Conservation (phyloP, 2,888 invertebrate species). For the Ernsta delagoae region DNA sequence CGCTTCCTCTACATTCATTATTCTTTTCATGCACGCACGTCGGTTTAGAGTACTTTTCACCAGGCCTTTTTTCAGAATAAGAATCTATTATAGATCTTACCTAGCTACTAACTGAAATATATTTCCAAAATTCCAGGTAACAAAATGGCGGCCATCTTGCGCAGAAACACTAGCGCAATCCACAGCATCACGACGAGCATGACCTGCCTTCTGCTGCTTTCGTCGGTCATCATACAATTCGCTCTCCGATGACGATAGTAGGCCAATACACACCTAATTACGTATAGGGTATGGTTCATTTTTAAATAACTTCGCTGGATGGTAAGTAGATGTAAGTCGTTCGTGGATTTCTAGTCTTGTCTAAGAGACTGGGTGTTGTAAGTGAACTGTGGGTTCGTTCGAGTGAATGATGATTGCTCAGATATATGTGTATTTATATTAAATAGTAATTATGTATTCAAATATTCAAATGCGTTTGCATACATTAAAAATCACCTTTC, state of each 20-base stretch:
- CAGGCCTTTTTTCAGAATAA: no score
- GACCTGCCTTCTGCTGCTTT: conserved; percentile 70
- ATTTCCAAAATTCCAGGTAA: conserved; percentile 79
- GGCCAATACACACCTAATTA: conserved; percentile 32
- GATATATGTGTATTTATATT: not conserved
- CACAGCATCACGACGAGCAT: conserved; percentile 77
- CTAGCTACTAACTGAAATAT: no score
- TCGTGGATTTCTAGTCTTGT: conserved; percentile 33
- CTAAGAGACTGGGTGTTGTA: not conserved
- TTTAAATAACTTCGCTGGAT: conserved; percentile 41
- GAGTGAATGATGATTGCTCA: conserved; percentile 2
- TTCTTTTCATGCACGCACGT: no score
- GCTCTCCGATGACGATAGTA: conserved; percentile 77
- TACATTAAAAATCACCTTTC: not conserved
- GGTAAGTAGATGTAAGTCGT: conserved; percentile 36
- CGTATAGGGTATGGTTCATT: conserved; percentile 38
- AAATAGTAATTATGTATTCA: not conserved
- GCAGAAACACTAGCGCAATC: conserved; percentile 79
- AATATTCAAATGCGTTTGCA: not conserved
- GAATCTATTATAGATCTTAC: no score
- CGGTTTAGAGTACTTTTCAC: no score
- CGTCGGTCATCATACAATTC: conserved; percentile 68
- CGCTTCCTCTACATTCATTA: no score
- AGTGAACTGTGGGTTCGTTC: not conserved
- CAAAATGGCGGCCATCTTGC: conserved; percentile 81